Conservation (phyloP, 2,888 invertebrate genomes). For the Eupithecia pulchellata region DNA sequence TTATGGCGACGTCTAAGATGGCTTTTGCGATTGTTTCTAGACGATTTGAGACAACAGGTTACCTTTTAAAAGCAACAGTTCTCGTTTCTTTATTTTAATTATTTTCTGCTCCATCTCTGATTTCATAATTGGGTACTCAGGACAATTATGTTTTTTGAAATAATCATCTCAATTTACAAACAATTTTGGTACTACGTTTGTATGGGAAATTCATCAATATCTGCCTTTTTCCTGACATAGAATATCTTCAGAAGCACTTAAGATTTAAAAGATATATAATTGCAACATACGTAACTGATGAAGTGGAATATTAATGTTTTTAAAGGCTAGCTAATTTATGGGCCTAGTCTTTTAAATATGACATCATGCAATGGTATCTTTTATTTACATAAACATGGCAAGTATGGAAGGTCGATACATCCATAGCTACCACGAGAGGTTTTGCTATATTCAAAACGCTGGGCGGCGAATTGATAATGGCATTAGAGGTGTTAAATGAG, state of each 20-base stretch:
- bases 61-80: background rate
- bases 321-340: background rate
- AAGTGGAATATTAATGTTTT: constrained; percentile 11
- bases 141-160: too few species aligned
- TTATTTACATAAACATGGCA: background rate
- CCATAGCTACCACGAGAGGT: too few species aligned
- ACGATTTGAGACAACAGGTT: background rate
- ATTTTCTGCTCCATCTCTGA: background rate
- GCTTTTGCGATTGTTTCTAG: background rate
- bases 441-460: too few species aligned
- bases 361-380: background rate
- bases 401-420: too few species aligned
- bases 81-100: background rate
- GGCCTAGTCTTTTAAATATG: background rate
- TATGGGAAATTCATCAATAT: too few species aligned
- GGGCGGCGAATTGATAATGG: too few species aligned
- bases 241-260: background rate
- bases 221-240: background rate
- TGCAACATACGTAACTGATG: constrained; percentile 2
- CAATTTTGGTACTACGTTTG: too few species aligned
- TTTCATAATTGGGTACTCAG: background rate
- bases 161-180: too few species aligned
- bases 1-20: background rate
- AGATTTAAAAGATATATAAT: constrained; percentile 2
- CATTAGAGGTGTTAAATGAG: too few species aligned